Evolutionary conservation across 2,113 vertebrate genomes (phyloP), one percentile per base, ranked within the genome.

Genomic region (Tyrannus savana): DNA sequence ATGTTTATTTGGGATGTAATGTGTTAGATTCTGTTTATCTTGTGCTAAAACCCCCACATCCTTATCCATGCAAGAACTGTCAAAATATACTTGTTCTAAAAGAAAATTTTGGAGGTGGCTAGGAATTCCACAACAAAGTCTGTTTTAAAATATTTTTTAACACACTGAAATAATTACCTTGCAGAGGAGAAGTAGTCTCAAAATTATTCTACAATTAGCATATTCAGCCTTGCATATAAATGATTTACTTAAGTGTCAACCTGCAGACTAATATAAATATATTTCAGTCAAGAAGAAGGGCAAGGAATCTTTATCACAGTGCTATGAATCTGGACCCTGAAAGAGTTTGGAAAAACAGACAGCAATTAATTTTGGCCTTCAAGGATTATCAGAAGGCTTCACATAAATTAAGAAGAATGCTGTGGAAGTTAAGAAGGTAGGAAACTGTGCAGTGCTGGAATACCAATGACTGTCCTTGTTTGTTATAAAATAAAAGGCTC

Each of bases 331-430:
- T 79, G 80, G 83, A 90, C 90, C 92, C 73, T 84, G 39, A 88
- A 96, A 95, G 90, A 89, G 92, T 88, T 95, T 94, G 83, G 92
- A 72, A 93, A 91, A 95, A 96, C 69, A 96, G 95, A 82, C 60
- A 92, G 93, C 92, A 94, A 96, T 97, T 96, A 96, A 96, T 96
- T 96, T 95, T 97, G 95, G 95, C 93, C 93, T 96, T 97, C 93
- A 89, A 96, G 92, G 92, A 96, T 96, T 96, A 97, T 96, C 92
- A 95, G 92, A 93, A 96, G 81, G 93, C 91, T 92, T 93, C 96
- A 92, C 90, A 89, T 96, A 95, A 96, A 96, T 96, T 95, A 93
- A 97, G 91, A 95, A 93, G 93, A 90, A 96, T 93, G 90, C 64
- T 82, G 83, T 89, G 90, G 88, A 96, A 96, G 93, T 94, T 96